Evolutionary conservation across 2,113 vertebrate genomes (phyloP).

Genomic region (Neopipo cinnamomea): DNA sequence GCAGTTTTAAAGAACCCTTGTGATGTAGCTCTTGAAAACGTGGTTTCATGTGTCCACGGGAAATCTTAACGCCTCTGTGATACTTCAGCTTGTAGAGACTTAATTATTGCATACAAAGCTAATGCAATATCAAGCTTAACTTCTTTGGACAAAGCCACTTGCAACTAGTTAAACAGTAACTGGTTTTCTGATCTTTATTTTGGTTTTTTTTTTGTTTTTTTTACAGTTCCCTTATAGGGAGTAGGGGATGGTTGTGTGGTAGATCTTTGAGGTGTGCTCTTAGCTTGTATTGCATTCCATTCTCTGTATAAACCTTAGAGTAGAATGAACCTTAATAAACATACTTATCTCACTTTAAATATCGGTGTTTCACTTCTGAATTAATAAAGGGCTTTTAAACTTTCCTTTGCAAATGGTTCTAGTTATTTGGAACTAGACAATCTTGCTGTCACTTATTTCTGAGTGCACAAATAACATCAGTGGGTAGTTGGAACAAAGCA

Average conservation of each 20-base stretch:
- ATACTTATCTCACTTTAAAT: conserved; percentile 61
- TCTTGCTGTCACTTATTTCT: not conserved
- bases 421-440: conserved; percentile 10
- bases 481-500: not conserved
- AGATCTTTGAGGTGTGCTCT: conserved; percentile 60
- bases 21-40: conserved; percentile 55
- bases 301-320: conserved; percentile 68
- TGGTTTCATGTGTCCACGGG: conserved; percentile 24
- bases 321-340: conserved; percentile 68
- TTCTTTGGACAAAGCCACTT: conserved; percentile 65
- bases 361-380: conserved; percentile 60
- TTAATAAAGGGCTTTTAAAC: conserved; percentile 63
- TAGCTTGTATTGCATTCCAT: conserved; percentile 70
- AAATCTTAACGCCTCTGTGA: not conserved
- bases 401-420: conserved; percentile 1
- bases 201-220: not conserved
- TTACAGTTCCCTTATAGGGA: conserved; percentile 65
- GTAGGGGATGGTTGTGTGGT: conserved; percentile 60
- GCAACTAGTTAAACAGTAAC: conserved; percentile 59
- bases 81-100: conserved; percentile 50
- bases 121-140: conserved; percentile 44
- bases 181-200: conserved; percentile 18
- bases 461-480: not conserved
- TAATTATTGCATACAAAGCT: conserved; percentile 50
- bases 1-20: conserved; percentile 18